Percentiles rank a stretch among this genome's conserved stretches.
These are phyloP conservation scores for Phrynocephalus guinanensis DNA, from an alignment of 2,797 vertebrate species.

Conservation along the genomic window DNA sequence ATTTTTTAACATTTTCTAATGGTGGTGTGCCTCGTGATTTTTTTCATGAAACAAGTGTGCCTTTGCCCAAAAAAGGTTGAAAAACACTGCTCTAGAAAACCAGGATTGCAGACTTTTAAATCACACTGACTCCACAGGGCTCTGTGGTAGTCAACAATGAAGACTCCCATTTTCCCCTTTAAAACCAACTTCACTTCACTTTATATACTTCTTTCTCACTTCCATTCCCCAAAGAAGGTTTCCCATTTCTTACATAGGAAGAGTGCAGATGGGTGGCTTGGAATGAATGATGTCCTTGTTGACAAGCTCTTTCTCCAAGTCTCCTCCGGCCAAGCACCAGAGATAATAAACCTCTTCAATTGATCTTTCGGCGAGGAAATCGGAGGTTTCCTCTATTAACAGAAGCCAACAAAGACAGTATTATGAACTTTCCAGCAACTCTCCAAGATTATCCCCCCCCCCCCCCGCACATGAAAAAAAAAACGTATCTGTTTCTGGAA, in stretches of 20 bases:
- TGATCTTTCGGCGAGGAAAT: constrained; percentile 91
- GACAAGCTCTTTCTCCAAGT: constrained; percentile 96
- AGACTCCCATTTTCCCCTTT: constrained; percentile 23
- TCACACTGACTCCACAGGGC: not conserved
- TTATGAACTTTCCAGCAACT: constrained; percentile 18
- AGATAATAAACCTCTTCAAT: constrained; percentile 97
- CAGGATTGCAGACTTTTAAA: not conserved
- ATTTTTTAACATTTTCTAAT: too few relatives aligned
- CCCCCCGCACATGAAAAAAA: constrained; percentile 30
- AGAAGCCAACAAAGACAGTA: constrained; percentile 53
- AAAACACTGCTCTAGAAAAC: too few relatives aligned
- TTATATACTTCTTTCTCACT: not conserved
- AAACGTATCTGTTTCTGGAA: not conserved
- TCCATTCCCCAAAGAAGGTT: not conserved
- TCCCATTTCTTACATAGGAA: constrained; percentile 88
- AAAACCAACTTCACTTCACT: not conserved
- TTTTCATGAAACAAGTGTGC: too few relatives aligned
- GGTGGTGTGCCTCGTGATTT: too few relatives aligned
- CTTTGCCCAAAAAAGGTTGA: too few relatives aligned
- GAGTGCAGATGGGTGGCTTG: constrained; percentile 95
- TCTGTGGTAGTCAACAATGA: not conserved
- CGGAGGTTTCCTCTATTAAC: constrained; percentile 81
- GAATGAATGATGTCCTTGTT: constrained; percentile 97
- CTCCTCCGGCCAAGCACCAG: constrained; percentile 98
- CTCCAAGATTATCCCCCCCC: constrained; percentile 31